These are phyloP conservation scores for Ichneumoninae sp. DNA, from an alignment of 2,888 invertebrate genomes.

Conservation along the genomic window DNA sequence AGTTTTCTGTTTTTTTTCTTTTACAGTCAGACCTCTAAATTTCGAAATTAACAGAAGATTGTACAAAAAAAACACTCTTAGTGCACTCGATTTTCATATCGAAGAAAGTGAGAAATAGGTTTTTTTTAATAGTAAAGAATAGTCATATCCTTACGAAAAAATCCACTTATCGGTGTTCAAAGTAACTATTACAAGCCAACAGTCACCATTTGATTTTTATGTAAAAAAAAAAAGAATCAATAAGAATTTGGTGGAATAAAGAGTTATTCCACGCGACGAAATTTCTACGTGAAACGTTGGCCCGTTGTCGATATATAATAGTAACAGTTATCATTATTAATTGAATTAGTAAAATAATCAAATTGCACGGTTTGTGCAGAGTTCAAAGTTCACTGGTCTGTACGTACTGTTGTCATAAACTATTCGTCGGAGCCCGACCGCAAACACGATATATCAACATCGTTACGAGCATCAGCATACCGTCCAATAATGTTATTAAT, in stretches of 20 bases:
- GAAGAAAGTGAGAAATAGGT: background rate
- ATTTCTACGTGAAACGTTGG: slow-evolving; percentile 4
- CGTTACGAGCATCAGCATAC: slow-evolving; percentile 50
- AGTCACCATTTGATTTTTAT: background rate
- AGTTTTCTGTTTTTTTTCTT: background rate
- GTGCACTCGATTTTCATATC: background rate
- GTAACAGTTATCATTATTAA: background rate
- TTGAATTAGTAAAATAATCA: background rate
- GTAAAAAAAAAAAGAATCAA: background rate
- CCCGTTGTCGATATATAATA: slow-evolving; percentile 5
- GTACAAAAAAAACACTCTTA: background rate
- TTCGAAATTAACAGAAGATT: background rate
- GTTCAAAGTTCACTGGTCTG: background rate
- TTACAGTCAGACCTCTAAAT: background rate
- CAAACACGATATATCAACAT: slow-evolving; percentile 45
- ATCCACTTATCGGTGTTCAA: background rate
- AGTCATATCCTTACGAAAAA: background rate
- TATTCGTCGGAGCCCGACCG: slow-evolving; percentile 31
- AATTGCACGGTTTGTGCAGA: background rate
- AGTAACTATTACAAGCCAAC: background rate
- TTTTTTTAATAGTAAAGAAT: background rate
- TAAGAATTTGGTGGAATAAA: too few relatives aligned
- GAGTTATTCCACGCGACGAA: background rate
- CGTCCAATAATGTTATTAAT: slow-evolving; percentile 35
- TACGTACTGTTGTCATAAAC: slow-evolving; percentile 5